phyloP scores from a whole-genome alignment of 1,140 invertebrate genomes.

The Semibalanus balanoides region DNA sequence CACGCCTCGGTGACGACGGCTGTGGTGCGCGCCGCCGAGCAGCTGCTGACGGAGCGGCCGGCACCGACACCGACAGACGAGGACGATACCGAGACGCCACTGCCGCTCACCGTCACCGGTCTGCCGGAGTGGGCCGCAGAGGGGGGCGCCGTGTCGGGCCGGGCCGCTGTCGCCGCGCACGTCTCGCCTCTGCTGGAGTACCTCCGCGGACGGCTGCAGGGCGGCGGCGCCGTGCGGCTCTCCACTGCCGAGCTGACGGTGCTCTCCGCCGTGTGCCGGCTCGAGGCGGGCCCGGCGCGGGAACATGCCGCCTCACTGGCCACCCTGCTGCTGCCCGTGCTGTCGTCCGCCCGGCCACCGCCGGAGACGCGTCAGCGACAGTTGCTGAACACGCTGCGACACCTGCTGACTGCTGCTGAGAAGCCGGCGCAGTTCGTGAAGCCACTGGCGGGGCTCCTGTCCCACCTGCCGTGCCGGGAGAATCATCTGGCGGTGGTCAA shows the following conservation, averaged over 20 bases:
- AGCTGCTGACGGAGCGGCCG: neutral
- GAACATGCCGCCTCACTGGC: neutral
- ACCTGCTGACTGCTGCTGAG: neutral
- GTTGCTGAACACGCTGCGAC: neutral
- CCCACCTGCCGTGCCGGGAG: neutral
- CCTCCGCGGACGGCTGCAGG: neutral
- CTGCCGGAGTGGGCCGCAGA: neutral
- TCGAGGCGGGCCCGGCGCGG: neutral
- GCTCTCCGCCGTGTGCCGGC: neutral
- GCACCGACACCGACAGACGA: neutral
- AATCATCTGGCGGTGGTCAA: neutral
- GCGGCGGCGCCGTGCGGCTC: neutral
- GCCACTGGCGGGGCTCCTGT: neutral
- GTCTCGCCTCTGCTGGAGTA: neutral
- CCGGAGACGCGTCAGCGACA: neutral
- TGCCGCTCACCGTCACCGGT: neutral
- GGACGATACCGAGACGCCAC: too few relatives aligned
- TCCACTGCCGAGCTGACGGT: neutral
- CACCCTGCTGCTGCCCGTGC: neutral
- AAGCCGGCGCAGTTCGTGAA: neutral
- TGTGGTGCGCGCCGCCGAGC: neutral
- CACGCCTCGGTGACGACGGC: neutral
- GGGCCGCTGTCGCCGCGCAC: neutral
- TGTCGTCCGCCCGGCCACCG: neutral
- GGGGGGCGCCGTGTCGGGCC: neutral